Conservation (phyloP, 2,888 invertebrate species). For the Habrosyne pyritoides region DNA sequence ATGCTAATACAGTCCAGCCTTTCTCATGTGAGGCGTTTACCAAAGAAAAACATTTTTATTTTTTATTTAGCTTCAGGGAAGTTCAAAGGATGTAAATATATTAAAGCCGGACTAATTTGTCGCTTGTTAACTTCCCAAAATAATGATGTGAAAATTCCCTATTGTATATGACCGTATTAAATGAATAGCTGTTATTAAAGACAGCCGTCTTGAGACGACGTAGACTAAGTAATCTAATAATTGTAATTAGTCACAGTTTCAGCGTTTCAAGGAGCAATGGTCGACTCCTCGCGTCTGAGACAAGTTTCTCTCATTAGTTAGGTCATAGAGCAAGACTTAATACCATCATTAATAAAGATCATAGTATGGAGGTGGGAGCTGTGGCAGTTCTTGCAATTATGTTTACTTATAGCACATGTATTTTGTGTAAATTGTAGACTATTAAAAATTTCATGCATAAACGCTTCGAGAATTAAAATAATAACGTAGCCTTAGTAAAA, state of each 20-base stretch:
- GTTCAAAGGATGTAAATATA: background rate
- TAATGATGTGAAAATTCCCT: background rate
- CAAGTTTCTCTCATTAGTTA: slow-evolving; percentile 3
- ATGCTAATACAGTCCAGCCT: too few relatives aligned
- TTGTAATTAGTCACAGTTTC: slow-evolving; percentile 1
- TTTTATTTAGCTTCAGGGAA: too few relatives aligned
- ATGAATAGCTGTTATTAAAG: background rate
- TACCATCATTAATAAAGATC: background rate
- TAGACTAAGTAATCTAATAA: background rate
- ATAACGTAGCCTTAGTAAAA: too few relatives aligned
- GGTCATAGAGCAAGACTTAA: background rate
- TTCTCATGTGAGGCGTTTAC: too few relatives aligned
- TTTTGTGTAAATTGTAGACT: too few relatives aligned
- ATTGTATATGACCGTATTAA: background rate
- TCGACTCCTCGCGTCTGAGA: background rate
- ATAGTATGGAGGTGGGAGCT: background rate
- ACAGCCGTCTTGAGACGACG: background rate
- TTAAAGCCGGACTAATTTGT: background rate
- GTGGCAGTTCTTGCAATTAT: background rate
- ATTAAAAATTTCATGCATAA: too few relatives aligned
- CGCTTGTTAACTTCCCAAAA: background rate
- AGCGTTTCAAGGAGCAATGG: background rate
- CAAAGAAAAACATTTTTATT: too few relatives aligned
- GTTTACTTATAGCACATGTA: too few relatives aligned
- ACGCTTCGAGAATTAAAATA: too few relatives aligned